These are phyloP conservation scores for Tyto alba DNA, from an alignment of 2,113 vertebrate species.

Conservation along the genomic window DNA sequence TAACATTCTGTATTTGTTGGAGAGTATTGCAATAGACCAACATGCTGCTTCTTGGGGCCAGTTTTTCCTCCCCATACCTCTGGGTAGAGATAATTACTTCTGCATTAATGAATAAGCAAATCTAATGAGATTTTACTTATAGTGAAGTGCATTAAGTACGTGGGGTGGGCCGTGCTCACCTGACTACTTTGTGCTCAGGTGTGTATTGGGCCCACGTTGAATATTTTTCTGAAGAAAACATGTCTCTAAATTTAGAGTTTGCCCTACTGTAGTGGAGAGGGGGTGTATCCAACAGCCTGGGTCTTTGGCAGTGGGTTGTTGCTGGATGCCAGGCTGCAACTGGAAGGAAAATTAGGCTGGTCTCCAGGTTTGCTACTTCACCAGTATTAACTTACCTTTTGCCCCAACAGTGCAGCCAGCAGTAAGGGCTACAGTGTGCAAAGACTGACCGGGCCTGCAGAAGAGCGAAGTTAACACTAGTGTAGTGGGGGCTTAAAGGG, in stretches of 20 bases:
- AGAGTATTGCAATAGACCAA: background rate
- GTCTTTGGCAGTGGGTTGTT: background rate
- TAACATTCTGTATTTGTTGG: background rate
- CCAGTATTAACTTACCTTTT: background rate
- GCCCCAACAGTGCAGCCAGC: background rate
- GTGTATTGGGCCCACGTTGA: background rate
- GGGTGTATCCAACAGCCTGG: background rate
- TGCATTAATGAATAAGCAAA: background rate
- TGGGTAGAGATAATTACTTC: background rate
- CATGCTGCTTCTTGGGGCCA: background rate
- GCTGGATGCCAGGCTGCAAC: background rate
- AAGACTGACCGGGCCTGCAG: background rate
- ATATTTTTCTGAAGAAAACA: background rate
- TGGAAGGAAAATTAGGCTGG: background rate
- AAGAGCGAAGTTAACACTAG: background rate
- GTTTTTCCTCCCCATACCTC: fast-evolving
- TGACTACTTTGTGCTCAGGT: background rate
- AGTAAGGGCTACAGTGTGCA: background rate
- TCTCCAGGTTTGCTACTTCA: background rate
- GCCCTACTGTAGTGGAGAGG: background rate
- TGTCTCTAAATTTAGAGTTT: background rate
- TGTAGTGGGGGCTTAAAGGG: fast-evolving
- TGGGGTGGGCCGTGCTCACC: background rate
- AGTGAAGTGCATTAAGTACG: too few species aligned
- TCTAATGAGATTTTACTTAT: background rate